phyloP scores from a whole-genome alignment of 2,888 invertebrate species.

The Lasioglossum vierecki region DNA sequence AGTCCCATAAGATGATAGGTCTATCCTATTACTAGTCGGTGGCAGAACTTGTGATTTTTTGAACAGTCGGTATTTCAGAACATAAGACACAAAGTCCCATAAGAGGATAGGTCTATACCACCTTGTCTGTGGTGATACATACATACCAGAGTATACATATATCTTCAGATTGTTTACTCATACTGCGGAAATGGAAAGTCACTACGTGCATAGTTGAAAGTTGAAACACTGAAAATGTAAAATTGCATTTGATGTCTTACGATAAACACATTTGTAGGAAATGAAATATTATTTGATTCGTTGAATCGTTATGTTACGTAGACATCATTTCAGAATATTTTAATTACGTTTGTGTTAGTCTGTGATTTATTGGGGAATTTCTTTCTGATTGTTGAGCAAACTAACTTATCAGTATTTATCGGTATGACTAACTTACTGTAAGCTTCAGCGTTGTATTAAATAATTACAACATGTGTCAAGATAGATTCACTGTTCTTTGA shows the following conservation, averaged over 20 bases:
- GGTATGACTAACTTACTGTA: constrained; percentile 21
- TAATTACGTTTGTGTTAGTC: neutral
- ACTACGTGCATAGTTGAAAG: constrained; percentile 23
- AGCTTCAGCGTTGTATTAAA: constrained; percentile 5
- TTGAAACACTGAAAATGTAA: constrained; percentile 1
- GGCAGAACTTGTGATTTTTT: too few relatives aligned
- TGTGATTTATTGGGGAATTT: neutral
- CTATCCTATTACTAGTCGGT: too few relatives aligned
- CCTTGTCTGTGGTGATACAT: neutral
- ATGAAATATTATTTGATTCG: constrained; percentile 15
- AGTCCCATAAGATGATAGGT: too few relatives aligned
- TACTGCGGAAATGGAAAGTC: constrained; percentile 26
- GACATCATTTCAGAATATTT: neutral
- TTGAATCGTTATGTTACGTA: neutral
- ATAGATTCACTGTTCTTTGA: constrained; percentile 15
- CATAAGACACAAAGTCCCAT: too few relatives aligned
- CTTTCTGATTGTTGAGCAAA: neutral
- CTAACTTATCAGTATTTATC: constrained; percentile 31
- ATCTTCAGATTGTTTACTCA: constrained; percentile 2
- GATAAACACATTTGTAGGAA: neutral
- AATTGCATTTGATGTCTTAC: neutral
- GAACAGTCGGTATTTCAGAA: too few relatives aligned
- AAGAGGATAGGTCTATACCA: too few relatives aligned
- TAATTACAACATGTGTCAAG: constrained; percentile 23
- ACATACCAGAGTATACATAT: neutral